Percentiles rank a stretch among this genome's conserved stretches.
Conservation (phyloP, 2,113 vertebrate species). For the Percopsis transmontana region DNA sequence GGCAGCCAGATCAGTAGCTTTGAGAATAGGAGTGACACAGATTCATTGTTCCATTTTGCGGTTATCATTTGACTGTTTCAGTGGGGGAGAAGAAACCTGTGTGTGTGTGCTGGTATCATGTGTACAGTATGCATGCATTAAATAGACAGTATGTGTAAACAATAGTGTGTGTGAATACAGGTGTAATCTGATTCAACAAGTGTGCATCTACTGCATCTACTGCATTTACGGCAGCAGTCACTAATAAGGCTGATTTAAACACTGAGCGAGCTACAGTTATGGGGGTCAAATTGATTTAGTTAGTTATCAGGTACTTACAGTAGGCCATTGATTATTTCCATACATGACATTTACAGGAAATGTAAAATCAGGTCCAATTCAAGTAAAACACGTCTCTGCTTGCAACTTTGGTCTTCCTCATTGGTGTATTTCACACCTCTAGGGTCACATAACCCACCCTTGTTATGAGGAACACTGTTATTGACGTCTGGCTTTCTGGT, state of each 20-base stretch:
- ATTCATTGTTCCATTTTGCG: conserved; percentile 16
- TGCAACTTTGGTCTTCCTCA: conserved; percentile 7
- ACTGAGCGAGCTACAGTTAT: not conserved
- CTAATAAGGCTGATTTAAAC: conserved; percentile 36
- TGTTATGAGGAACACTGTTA: conserved; percentile 31
- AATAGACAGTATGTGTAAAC: not conserved
- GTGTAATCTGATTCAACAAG: conserved; percentile 14
- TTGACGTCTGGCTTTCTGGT: conserved; percentile 42
- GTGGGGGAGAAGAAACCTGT: conserved; percentile 20
- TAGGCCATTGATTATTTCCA: conserved; percentile 21
- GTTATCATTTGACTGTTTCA: conserved; percentile 28
- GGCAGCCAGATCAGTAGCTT: conserved; percentile 22
- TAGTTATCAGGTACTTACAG: conserved; percentile 3
- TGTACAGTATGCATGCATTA: conserved; percentile 19
- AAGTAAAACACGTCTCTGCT: conserved; percentile 23
- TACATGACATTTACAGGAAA: conserved; percentile 5
- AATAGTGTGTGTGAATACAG: conserved; percentile 9
- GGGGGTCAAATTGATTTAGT: conserved; percentile 8
- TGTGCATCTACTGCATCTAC: conserved; percentile 10
- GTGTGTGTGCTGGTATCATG: conserved; percentile 10
- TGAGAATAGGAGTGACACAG: not conserved
- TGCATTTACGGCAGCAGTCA: not conserved
- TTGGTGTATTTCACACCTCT: conserved; percentile 4
- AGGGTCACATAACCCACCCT: conserved; percentile 25
- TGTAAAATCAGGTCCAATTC: conserved; percentile 21